Conservation (phyloP, 2,113 vertebrate species). For the Neofelis nebulosa region DNA sequence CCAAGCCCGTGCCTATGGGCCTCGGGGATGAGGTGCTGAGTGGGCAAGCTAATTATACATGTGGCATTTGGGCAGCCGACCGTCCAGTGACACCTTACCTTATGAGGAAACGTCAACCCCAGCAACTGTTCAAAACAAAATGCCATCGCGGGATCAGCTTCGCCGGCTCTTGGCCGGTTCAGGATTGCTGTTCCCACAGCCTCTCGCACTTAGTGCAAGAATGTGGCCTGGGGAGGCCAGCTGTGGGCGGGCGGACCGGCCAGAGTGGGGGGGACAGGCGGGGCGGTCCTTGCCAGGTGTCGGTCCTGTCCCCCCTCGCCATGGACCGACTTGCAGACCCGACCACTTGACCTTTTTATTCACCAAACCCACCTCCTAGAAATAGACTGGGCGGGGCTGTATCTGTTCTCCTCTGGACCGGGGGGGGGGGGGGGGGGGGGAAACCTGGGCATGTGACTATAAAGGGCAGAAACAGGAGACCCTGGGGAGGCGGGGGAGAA, state of each 20-base stretch:
- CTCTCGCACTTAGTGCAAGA: slow-evolving; percentile 90
- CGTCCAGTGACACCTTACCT: slow-evolving; percentile 98
- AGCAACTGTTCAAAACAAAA: slow-evolving; percentile 98
- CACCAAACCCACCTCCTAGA: slow-evolving; percentile 85
- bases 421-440: slow-evolving; percentile 69
- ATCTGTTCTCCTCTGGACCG: slow-evolving; percentile 73
- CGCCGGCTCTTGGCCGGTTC: slow-evolving; percentile 85
- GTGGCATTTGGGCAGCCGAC: slow-evolving; percentile 97
- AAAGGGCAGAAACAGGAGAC: slow-evolving; percentile 54
- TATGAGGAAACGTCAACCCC: slow-evolving; percentile 97
- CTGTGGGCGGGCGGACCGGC: slow-evolving; percentile 78
- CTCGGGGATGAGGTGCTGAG: slow-evolving; percentile 98
- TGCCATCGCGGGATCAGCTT: slow-evolving; percentile 94
- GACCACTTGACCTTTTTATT: slow-evolving; percentile 87
- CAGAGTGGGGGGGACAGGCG: slow-evolving; percentile 83
- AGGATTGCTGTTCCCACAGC: slow-evolving; percentile 90
- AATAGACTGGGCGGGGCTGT: slow-evolving; percentile 83
- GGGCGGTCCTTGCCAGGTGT: slow-evolving; percentile 86
- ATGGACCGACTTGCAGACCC: slow-evolving; percentile 75
- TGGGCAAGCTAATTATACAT: slow-evolving; percentile 99
- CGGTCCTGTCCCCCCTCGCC: slow-evolving; percentile 68
- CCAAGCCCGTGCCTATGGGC: slow-evolving; percentile 83
- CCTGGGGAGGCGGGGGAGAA: neutral
- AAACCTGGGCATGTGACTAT: slow-evolving; percentile 78
- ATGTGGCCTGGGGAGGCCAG: slow-evolving; percentile 89